Conservation (phyloP, 2,888 invertebrate genomes). For the Germaria angustata region DNA sequence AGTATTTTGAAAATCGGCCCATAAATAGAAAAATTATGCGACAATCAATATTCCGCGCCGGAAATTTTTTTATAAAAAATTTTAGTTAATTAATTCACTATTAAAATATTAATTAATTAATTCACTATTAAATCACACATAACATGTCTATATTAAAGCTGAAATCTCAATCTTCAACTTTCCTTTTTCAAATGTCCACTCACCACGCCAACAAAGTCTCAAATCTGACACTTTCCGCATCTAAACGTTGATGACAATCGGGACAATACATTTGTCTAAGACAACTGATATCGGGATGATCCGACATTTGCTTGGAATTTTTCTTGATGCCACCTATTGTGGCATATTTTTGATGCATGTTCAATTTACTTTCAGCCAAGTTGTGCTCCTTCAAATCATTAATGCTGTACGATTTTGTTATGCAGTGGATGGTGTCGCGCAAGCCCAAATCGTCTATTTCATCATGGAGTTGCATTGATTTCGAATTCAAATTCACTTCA, state of each 20-base stretch:
- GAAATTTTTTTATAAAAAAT: no score
- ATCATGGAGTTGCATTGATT: slow-evolving; percentile 21
- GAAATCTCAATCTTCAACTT: no score
- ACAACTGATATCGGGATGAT: slow-evolving; percentile 70
- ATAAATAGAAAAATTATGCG: no score
- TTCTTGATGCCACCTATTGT: slow-evolving; percentile 44
- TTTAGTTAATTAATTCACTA: no score
- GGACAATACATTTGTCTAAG: slow-evolving; percentile 75
- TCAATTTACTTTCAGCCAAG: slow-evolving; percentile 17
- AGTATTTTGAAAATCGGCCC: no score
- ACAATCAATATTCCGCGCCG: no score
- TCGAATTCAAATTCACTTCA: slow-evolving; percentile 72
- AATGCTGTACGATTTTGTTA: slow-evolving; percentile 60
- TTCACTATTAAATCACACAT: no score
- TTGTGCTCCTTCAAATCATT: slow-evolving; percentile 38
- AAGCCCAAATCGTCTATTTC: slow-evolving; percentile 55
- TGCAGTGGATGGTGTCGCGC: slow-evolving; percentile 59
- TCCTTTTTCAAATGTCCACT: no score
- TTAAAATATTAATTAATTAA: no score
- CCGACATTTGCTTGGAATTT: not conserved
- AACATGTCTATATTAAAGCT: no score
- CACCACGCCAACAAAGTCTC: slow-evolving; percentile 72
- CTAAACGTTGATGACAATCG: slow-evolving; percentile 73
- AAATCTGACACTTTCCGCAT: slow-evolving; percentile 71
- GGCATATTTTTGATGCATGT: slow-evolving; percentile 54